Base-by-base conservation (phyloP, 1,140 invertebrate genomes). In the Drosophila equinoxialis region DNA sequence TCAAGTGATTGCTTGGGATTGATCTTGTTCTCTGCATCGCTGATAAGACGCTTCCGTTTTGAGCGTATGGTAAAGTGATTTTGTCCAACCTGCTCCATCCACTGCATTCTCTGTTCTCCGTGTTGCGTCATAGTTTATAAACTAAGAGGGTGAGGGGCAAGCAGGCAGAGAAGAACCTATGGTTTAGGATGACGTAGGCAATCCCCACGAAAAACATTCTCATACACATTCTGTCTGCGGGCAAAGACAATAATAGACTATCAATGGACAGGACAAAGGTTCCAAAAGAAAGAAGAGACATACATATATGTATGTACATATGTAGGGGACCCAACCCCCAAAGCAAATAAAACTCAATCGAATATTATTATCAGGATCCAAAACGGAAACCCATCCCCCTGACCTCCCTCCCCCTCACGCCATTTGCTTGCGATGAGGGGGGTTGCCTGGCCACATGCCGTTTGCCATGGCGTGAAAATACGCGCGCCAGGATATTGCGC, bases 271-370 rank as follows among this genome's bases (percentile, higher is more conserved):
- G 65, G 66, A 66, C 62, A 55, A 60, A 37, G 39, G 1, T 30
- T 10, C 6, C 17, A 6, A 1, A 20, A 10, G 17, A 48, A 17
- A 14, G 17, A 14, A 48, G 14, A 23, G 45, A 51, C 45, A 51
- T 51, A 23, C 11, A 10, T 30, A 1, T 6, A 23, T 1, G 20
- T 20, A 23, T 23, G 20, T 23, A 20, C 1, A 6, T 30, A 6
- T 30, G 30, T 30, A 11, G 10, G 10, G 13, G 72, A 73, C 79
- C 79, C 65, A 87, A 77, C 77, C 84, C 84, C 77, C 75, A 78
- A 74, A 83, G 71, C 84, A 87, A 87, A 87, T 89, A 87, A 89
- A 89, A 81, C 84, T 71, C 80, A 87, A 87, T 87, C 84, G 84
- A 87, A 87, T 89, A 87, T 89, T 87, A 87, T 84, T 87, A 87